A percentile compares a stretch with the other conserved stretches of the same genome.
Conservation (phyloP, 2,113 vertebrate species). For the Isichthys henryi region DNA sequence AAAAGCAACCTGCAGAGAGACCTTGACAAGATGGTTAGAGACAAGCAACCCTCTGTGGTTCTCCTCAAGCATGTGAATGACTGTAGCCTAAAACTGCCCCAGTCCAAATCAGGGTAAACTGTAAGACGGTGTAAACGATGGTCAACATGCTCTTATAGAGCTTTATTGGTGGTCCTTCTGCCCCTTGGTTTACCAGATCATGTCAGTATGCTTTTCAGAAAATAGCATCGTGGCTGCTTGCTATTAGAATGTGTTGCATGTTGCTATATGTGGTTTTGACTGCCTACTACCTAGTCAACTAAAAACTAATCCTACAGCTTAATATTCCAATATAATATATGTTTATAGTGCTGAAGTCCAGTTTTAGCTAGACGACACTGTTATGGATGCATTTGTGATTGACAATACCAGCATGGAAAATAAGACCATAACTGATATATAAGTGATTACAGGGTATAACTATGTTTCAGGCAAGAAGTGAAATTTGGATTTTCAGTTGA, state of each 20-base stretch:
- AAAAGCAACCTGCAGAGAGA: slow-evolving; percentile 87
- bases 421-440: not conserved
- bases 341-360: not conserved
- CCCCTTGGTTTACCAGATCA: not conserved
- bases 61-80: not conserved
- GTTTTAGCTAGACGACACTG: not conserved
- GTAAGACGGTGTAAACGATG: not conserved
- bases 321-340: not conserved
- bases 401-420: not conserved
- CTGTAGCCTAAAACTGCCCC: not conserved
- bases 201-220: not conserved
- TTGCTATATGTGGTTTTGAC: not conserved
- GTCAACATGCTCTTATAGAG: not conserved
- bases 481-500: not conserved
- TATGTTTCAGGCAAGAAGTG: not conserved
- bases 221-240: not conserved
- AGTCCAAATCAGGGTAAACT: not conserved
- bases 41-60: not conserved
- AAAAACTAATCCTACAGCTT: not conserved
- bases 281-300: not conserved
- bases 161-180: not conserved
- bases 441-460: not conserved
- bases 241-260: not conserved
- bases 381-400: not conserved
- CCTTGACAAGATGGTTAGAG: slow-evolving; percentile 86